These are phyloP conservation scores for Melangyna quadrimaculata DNA, from an alignment of 2,888 invertebrate genomes.

Conservation along the genomic window DNA sequence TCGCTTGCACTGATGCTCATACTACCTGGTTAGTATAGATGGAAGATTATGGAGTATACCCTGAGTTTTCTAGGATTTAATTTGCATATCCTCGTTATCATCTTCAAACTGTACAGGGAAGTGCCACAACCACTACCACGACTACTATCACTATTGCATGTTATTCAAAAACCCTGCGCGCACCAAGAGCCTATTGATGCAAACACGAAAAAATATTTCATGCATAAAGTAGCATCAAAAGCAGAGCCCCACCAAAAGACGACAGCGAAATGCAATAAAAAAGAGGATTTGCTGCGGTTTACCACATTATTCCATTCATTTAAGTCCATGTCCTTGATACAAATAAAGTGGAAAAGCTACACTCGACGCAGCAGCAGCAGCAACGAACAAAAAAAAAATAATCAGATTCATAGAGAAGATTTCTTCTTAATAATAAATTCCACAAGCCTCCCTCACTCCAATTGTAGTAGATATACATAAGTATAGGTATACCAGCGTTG, in stretches of 20 bases:
- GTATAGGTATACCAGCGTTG: too few species aligned
- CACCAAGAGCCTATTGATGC: constrained; percentile 35
- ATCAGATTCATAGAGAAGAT: constrained; percentile 43
- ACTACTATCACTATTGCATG: background rate
- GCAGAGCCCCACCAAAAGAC: constrained; percentile 22
- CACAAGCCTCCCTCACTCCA: background rate
- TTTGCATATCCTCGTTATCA: constrained; percentile 68
- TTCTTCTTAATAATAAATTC: constrained; percentile 54
- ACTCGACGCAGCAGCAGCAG: background rate
- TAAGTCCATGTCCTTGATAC: constrained; percentile 42
- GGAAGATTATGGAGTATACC: background rate
- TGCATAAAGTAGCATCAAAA: constrained; percentile 23
- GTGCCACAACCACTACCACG: background rate
- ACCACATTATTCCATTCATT: constrained; percentile 35
- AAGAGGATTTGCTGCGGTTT: constrained; percentile 46
- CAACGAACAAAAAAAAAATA: background rate
- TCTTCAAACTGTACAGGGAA: background rate
- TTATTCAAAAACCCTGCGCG: background rate
- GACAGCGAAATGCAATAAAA: constrained; percentile 34
- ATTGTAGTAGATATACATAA: too few species aligned
- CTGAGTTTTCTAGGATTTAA: constrained; percentile 40
- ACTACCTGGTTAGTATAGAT: background rate
- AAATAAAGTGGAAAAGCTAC: constrained; percentile 8
- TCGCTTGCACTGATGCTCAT: background rate
- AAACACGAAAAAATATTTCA: constrained; percentile 51